A percentile compares a stretch with the other conserved stretches of the same genome.
Conservation (phyloP, 64 coral and sea anemone genomes). For the Pocillopora verrucosa region DNA sequence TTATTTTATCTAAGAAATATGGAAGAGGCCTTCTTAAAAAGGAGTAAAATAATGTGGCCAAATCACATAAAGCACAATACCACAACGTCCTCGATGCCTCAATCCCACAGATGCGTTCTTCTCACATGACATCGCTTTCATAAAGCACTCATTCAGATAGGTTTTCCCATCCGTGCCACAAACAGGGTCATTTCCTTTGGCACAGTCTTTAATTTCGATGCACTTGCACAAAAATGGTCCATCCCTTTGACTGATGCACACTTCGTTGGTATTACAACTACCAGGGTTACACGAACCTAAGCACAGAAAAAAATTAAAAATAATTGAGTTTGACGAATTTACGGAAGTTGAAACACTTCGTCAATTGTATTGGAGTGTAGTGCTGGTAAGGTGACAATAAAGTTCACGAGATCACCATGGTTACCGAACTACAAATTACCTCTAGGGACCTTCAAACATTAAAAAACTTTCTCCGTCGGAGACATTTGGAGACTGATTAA, state of each 20-base stretch:
- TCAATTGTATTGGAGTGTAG: too few relatives aligned
- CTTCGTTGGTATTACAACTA: constrained; percentile 35
- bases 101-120: constrained; percentile 45
- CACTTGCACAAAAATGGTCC: constrained; percentile 64
- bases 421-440: too few relatives aligned
- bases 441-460: too few relatives aligned
- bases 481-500: too few relatives aligned
- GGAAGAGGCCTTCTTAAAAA: too few relatives aligned
- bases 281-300: constrained; percentile 41
- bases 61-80: neutral
- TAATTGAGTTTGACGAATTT: neutral
- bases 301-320: neutral
- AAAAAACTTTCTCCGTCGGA: too few relatives aligned
- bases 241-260: constrained; percentile 48
- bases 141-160: constrained; percentile 64
- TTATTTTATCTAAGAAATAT: too few relatives aligned
- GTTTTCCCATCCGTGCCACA: constrained; percentile 75
- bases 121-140: constrained; percentile 60
- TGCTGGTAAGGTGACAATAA: too few relatives aligned
- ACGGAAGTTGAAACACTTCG: too few relatives aligned
- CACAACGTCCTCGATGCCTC: constrained; percentile 56
- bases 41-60: too few relatives aligned
- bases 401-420: too few relatives aligned
- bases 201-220: constrained; percentile 68
- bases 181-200: constrained; percentile 62